Percentiles rank a stretch among this genome's conserved stretches.
These are phyloP conservation scores for Spicauda simplicius DNA, from an alignment of 2,888 invertebrate species.

Conservation along the genomic window DNA sequence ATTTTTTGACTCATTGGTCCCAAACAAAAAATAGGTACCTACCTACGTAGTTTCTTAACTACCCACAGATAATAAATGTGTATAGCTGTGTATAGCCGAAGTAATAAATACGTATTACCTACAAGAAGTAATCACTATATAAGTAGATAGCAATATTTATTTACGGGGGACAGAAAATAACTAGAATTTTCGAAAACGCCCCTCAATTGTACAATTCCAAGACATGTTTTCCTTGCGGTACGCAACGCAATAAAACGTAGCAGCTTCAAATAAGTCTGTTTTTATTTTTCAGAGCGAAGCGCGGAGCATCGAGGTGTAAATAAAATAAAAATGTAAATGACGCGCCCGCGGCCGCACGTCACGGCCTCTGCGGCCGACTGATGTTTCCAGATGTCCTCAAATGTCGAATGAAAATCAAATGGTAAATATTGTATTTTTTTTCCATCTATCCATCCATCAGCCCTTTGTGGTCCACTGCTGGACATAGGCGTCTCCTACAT, in stretches of 20 bases:
- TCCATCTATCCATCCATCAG: too few relatives aligned
- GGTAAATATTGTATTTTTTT: neutral
- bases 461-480: too few relatives aligned
- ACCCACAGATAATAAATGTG: too few relatives aligned
- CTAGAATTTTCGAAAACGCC: neutral
- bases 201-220: conserved; percentile 4
- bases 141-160: too few relatives aligned
- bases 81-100: too few relatives aligned
- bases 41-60: too few relatives aligned
- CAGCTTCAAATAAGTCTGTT: conserved; percentile 27
- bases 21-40: too few relatives aligned
- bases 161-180: neutral
- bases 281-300: conserved; percentile 39
- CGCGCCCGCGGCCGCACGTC: conserved; percentile 45
- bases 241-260: conserved; percentile 31
- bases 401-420: too few relatives aligned
- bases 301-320: conserved; percentile 47
- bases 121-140: too few relatives aligned
- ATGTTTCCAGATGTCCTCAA: conserved; percentile 44
- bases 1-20: too few relatives aligned
- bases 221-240: conserved; percentile 23
- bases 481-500: too few relatives aligned
- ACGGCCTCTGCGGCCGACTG: conserved; percentile 42
- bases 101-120: too few relatives aligned
- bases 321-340: conserved; percentile 59